These are phyloP conservation scores for Rhizomys pruinosus DNA, from an alignment of 2,113 vertebrate genomes.

Conservation along the genomic window DNA sequence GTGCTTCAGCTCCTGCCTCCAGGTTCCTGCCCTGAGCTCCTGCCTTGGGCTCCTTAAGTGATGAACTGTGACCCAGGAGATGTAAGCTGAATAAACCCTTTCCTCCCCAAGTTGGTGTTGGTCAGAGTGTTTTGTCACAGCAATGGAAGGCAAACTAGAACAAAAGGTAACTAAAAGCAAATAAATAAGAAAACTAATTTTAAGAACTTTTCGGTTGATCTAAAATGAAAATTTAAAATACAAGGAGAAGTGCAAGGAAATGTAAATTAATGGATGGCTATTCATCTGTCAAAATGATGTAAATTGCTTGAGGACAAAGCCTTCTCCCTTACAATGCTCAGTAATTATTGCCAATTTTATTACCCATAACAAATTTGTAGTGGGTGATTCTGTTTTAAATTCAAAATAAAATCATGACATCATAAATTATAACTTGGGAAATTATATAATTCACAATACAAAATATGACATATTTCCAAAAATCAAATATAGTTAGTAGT, in stretches of 20 bases:
- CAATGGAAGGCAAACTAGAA: too few relatives aligned
- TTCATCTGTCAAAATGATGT: background rate
- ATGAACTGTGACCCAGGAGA: too few relatives aligned
- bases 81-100: too few relatives aligned
- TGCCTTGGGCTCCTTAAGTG: too few relatives aligned
- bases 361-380: slow-evolving; percentile 31
- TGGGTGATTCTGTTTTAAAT: slow-evolving; percentile 26
- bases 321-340: background rate
- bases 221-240: slow-evolving; percentile 21
- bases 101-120: too few relatives aligned
- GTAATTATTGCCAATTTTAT: slow-evolving; percentile 30
- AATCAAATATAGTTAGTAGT: slow-evolving; percentile 25
- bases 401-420: slow-evolving; percentile 39
- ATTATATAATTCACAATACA: background rate
- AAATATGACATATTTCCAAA: slow-evolving; percentile 38
- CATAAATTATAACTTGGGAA: slow-evolving; percentile 29
- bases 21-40: too few relatives aligned
- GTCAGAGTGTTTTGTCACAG: too few relatives aligned
- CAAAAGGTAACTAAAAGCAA: background rate
- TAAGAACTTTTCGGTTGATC: background rate
- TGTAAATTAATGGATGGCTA: background rate
- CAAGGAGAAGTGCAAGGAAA: background rate
- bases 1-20: too few relatives aligned
- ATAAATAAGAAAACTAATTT: background rate
- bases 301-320: background rate